Evolutionary conservation across 2,797 vertebrate species (phyloP).

Genomic region (Enteromius treurensis): DNA sequence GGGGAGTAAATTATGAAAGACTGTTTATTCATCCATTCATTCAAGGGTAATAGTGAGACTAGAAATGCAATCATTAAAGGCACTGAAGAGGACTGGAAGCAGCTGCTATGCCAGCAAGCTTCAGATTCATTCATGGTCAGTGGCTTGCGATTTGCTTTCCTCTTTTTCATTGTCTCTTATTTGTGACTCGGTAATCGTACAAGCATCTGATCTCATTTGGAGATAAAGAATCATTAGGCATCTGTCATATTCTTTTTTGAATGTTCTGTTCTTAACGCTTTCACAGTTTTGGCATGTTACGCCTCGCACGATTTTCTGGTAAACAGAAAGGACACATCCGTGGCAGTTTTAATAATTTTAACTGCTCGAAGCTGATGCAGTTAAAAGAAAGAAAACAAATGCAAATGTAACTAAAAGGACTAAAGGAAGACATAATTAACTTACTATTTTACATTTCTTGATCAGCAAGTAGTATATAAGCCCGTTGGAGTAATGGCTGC

Average conservation of each 20-base stretch:
- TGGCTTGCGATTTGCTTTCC: conserved; percentile 55
- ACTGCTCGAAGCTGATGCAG: not conserved
- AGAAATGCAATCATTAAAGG: conserved; percentile 68
- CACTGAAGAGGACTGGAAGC: conserved; percentile 68
- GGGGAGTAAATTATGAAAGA: not conserved
- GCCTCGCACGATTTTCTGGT: not conserved
- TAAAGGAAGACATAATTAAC: too few relatives aligned
- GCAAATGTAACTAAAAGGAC: conserved; percentile 9
- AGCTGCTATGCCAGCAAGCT: conserved; percentile 62
- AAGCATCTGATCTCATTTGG: conserved; percentile 18
- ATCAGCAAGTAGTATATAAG: too few relatives aligned
- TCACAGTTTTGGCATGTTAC: conserved; percentile 14
- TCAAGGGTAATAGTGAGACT: conserved; percentile 55
- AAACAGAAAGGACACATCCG: not conserved
- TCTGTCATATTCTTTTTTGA: not conserved
- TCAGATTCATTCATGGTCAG: conserved; percentile 61
- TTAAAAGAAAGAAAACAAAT: not conserved
- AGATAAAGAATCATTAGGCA: conserved; percentile 27
- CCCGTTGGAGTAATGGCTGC: too few relatives aligned
- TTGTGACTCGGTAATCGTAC: conserved; percentile 30
- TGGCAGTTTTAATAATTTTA: not conserved
- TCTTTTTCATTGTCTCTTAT: not conserved
- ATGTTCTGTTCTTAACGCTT: not conserved
- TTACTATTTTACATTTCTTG: not conserved
- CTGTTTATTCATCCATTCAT: not conserved